phyloP scores from a whole-genome alignment of 2,888 invertebrate genomes.

The Eupithecia subfuscata region DNA sequence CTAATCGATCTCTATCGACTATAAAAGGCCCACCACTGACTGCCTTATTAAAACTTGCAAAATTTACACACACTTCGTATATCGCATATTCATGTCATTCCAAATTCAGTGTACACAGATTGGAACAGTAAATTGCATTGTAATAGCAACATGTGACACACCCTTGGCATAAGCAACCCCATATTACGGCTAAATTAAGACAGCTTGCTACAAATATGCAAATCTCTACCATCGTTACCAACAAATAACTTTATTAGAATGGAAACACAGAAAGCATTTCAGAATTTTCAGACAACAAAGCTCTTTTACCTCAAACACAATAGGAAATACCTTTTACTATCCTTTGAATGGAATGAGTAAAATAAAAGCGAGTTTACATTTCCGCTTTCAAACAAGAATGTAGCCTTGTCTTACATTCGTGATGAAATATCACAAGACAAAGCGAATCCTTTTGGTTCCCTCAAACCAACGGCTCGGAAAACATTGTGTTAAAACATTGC shows the following conservation, averaged over 20 bases:
- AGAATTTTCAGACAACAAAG: constrained; percentile 41
- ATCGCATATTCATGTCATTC: constrained; percentile 58
- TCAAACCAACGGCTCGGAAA: constrained; percentile 69
- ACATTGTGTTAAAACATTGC: constrained; percentile 59
- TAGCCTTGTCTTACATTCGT: constrained; percentile 70
- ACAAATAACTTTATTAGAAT: constrained; percentile 43
- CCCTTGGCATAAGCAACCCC: constrained; percentile 48
- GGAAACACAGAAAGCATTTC: constrained; percentile 38
- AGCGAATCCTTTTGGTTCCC: constrained; percentile 72
- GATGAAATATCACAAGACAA: constrained; percentile 76
- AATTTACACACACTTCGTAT: constrained; percentile 20
- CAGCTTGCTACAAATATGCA: constrained; percentile 80
- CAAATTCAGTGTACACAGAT: constrained; percentile 58
- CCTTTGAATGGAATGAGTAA: constrained; percentile 72
- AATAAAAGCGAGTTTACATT: constrained; percentile 75
- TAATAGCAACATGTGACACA: constrained; percentile 69
- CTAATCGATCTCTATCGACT: not conserved
- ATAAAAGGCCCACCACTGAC: not conserved
- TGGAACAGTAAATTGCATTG: constrained; percentile 72
- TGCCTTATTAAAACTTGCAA: constrained; percentile 35
- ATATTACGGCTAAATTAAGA: constrained; percentile 79
- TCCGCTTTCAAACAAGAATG: constrained; percentile 75
- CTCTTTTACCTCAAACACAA: constrained; percentile 50
- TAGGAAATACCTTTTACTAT: constrained; percentile 42
- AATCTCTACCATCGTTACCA: constrained; percentile 57